phyloP scores from a whole-genome alignment of 2,888 invertebrate species.

The Megaustenia siamemsis region DNA sequence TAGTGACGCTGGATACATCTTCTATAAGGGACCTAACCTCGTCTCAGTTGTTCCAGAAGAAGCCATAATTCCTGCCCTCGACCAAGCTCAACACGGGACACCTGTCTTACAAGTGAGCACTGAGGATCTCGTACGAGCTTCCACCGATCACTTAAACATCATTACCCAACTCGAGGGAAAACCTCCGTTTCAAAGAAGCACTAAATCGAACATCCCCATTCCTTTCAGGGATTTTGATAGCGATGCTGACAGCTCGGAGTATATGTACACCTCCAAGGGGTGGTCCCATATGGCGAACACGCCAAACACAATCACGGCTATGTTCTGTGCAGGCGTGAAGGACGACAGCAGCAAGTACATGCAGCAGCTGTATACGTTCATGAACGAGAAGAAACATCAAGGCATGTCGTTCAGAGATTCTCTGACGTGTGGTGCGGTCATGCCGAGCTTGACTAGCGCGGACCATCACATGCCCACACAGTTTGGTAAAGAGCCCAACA shows the following conservation, averaged over 20 bases:
- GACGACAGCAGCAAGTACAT: conserved; percentile 7
- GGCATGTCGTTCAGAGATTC: neutral
- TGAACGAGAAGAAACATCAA: neutral
- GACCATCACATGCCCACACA: neutral
- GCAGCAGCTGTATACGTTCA: neutral
- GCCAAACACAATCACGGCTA: neutral
- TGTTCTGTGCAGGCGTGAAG: conserved; percentile 14
- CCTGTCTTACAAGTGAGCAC: too few species aligned
- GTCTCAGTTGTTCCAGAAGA: neutral
- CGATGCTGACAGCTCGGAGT: conserved; percentile 44
- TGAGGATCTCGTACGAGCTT: neutral
- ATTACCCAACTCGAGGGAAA: too few species aligned
- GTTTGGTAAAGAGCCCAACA: neutral
- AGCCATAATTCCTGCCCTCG: too few species aligned
- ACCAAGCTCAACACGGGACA: neutral
- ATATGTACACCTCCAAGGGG: conserved; percentile 38
- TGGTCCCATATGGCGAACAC: conserved; percentile 31
- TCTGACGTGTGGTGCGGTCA: neutral
- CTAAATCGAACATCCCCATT: neutral
- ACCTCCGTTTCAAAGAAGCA: neutral
- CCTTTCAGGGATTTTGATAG: conserved; percentile 42
- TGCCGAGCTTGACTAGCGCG: neutral
- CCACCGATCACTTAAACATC: neutral
- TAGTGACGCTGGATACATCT: neutral
- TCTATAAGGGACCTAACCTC: neutral